A percentile compares a stretch with the other conserved stretches of the same genome.
Conservation (phyloP, 2,888 invertebrate genomes). For the Cyclophora punctaria region DNA sequence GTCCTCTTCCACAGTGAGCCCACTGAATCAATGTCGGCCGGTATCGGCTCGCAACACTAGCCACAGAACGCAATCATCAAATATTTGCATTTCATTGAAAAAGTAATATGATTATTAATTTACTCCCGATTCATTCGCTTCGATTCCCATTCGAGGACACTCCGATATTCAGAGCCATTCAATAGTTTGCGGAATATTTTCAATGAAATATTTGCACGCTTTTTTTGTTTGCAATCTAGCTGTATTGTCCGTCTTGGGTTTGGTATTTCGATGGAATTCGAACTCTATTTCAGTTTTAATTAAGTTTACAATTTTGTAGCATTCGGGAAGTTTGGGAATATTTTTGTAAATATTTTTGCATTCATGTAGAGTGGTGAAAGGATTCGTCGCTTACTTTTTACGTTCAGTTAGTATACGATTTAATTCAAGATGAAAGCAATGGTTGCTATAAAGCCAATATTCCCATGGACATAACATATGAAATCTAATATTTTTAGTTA, state of each 20-base stretch:
- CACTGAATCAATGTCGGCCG: not conserved
- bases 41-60: constrained; percentile 45
- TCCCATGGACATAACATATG: no score
- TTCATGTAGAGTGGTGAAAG: no score
- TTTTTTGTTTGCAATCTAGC: constrained; percentile 6
- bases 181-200: constrained; percentile 37
- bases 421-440: no score
- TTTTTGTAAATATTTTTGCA: no score
- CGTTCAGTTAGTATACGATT: no score
- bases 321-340: no score
- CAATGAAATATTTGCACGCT: constrained; percentile 25
- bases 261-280: not conserved
- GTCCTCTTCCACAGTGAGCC: not conserved
- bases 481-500: no score
- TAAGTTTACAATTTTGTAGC: no score
- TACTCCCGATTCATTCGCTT: constrained; percentile 58
- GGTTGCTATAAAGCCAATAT: no score
- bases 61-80: constrained; percentile 64
- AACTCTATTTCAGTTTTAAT: not conserved
- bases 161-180: constrained; percentile 54
- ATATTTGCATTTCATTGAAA: constrained; percentile 71
- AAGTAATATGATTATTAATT: constrained; percentile 74
- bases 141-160: constrained; percentile 43
- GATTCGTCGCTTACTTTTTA: no score
- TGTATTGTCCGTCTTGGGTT: not conserved